Percentiles rank a stretch among this genome's conserved stretches.
Conservation (phyloP, 2,888 invertebrate species). For the Strigamia crassipes region DNA sequence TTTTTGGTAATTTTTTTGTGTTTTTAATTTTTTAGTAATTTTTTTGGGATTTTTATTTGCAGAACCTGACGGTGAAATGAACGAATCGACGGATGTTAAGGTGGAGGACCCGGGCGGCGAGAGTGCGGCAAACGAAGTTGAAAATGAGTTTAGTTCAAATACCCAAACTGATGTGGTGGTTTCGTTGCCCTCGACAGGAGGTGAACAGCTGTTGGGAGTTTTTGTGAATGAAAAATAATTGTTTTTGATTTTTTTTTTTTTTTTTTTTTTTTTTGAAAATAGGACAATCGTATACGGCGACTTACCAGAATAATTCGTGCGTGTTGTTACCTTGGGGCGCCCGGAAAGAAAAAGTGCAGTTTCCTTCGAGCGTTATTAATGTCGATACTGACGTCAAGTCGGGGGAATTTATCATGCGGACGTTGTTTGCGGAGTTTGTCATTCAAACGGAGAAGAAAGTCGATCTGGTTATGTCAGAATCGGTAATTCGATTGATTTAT, state of each 20-base stretch:
- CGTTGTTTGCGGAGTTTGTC: constrained; percentile 93
- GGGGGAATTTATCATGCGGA: constrained; percentile 95
- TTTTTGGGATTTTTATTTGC: neutral
- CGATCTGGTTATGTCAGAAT: constrained; percentile 89
- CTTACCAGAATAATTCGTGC: neutral
- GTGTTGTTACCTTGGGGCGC: constrained; percentile 77
- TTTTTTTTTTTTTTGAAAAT: neutral
- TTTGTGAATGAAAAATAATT: neutral
- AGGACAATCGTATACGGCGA: constrained; percentile 23
- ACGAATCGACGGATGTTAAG: neutral
- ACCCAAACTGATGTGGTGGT: neutral
- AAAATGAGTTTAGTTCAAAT: constrained; percentile 4
- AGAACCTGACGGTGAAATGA: neutral
- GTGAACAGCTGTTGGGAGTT: neutral
- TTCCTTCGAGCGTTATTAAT: constrained; percentile 59
- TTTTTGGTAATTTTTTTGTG: neutral
- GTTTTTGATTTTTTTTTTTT: neutral
- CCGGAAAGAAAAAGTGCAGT: constrained; percentile 69
- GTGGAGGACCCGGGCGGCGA: neutral
- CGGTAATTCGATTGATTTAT: constrained; percentile 63
- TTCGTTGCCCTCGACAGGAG: neutral
- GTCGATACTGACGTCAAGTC: constrained; percentile 65
- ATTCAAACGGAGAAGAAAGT: constrained; percentile 93
- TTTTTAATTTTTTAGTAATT: neutral
- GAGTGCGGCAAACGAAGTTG: neutral